Conservation (phyloP, 2,888 invertebrate species). For the Hololepta plana region DNA sequence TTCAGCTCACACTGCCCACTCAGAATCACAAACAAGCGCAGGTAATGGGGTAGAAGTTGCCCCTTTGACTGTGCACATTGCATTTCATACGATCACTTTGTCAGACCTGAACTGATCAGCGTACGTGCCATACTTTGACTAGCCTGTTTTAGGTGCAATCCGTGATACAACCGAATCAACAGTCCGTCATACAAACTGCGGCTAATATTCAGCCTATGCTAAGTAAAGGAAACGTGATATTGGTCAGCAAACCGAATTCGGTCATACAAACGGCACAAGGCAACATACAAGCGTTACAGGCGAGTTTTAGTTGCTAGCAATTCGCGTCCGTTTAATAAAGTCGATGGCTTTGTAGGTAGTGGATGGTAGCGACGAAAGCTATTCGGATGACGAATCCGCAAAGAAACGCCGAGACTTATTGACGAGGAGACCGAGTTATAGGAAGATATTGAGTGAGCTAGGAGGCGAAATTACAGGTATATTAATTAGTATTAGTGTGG, state of each 20-base stretch:
- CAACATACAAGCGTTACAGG: conserved; percentile 72
- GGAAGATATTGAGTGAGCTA: conserved; percentile 90
- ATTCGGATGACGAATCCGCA: conserved; percentile 75
- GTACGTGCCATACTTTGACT: no score
- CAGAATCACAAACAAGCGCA: conserved; percentile 34
- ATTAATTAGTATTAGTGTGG: no score
- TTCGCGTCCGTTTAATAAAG: neutral
- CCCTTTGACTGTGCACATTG: no score
- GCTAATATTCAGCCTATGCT: conserved; percentile 68
- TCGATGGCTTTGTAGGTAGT: conserved; percentile 42
- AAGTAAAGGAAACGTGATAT: conserved; percentile 76
- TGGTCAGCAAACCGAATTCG: conserved; percentile 78
- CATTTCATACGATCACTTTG: no score
- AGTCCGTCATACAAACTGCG: conserved; percentile 89
- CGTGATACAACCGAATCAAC: conserved; percentile 90
- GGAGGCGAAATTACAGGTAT: conserved; percentile 81
- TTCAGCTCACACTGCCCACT: conserved; percentile 63
- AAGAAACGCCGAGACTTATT: conserved; percentile 79
- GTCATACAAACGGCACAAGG: conserved; percentile 86
- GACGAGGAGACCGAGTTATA: conserved; percentile 84
- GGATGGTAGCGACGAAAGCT: conserved; percentile 66
- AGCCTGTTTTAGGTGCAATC: conserved; percentile 82
- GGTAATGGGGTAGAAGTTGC: no score
- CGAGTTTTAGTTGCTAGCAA: conserved; percentile 20
- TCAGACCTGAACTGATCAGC: no score